Evolutionary conservation across 2,113 vertebrate species (phyloP).

Genomic region (Scolopax mira): DNA sequence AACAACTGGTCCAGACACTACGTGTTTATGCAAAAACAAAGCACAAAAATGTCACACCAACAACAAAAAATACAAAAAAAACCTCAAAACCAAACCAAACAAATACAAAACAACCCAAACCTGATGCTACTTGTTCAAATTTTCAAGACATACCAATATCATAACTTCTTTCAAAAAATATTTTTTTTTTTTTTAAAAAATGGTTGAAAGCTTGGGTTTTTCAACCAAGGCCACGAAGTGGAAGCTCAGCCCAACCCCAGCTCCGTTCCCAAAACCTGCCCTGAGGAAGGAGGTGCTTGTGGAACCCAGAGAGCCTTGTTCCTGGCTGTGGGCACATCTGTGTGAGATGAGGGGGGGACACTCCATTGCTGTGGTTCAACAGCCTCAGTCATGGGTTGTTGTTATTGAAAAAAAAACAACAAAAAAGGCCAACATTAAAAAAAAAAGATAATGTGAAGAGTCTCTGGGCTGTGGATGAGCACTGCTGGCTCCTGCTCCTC

Average conservation of each 20-base stretch:
- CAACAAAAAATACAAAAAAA: no score
- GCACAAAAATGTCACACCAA: rapidly evolving
- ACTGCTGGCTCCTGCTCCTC: background rate
- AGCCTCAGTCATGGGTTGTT: background rate
- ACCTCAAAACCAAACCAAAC: background rate
- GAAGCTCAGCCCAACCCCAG: background rate
- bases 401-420: no score
- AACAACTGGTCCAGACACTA: background rate
- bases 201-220: rapidly evolving
- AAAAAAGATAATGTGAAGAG: background rate
- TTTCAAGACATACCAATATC: background rate
- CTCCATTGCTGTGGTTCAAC: rapidly evolving
- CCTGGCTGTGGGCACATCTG: rapidly evolving
- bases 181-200: no score
- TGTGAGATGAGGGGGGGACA: rapidly evolving
- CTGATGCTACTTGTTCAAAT: background rate
- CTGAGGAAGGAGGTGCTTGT: rapidly evolving
- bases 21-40: background rate
- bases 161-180: background rate
- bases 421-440: no score
- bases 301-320: background rate
- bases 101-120: background rate
- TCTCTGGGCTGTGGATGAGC: rapidly evolving
- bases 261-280: background rate
- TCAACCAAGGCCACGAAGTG: rapidly evolving